Conservation (phyloP, 2,113 vertebrate species). For the Phocoena sinus region DNA sequence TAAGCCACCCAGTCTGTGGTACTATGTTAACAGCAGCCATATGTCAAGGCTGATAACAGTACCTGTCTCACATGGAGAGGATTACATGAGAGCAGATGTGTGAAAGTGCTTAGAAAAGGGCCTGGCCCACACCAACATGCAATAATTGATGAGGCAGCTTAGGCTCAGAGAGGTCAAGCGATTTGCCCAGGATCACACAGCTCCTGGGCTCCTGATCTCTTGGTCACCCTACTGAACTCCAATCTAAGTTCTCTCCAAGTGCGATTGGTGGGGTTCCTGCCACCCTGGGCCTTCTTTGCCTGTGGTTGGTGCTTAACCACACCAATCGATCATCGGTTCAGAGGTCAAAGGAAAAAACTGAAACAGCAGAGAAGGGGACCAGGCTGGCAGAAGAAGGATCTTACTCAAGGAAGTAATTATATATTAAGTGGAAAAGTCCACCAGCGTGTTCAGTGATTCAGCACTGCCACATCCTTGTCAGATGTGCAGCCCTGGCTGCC, state of each 20-base stretch:
- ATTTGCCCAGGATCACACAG: neutral
- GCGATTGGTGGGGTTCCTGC: neutral
- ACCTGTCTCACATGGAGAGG: neutral
- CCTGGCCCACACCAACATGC: neutral
- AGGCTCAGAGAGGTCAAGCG: neutral
- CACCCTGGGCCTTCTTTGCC: neutral
- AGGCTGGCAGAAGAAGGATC: conserved; percentile 71
- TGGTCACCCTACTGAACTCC: rapidly evolving
- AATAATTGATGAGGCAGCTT: neutral
- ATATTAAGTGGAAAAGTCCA: conserved; percentile 76
- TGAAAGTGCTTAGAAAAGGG: neutral
- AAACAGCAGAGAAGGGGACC: neutral
- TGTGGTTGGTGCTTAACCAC: neutral
- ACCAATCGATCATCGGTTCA: neutral
- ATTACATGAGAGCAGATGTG: too few species aligned
- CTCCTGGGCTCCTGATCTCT: neutral
- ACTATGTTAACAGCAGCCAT: neutral
- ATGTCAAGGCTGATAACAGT: neutral
- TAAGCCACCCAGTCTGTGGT: neutral
- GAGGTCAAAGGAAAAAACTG: neutral
- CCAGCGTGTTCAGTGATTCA: conserved; percentile 76
- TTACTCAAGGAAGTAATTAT: conserved; percentile 78
- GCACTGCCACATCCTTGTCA: conserved; percentile 74
- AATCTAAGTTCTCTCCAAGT: rapidly evolving
- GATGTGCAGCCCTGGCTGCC: conserved; percentile 78